These are phyloP conservation scores for Elaphurus davidianus DNA, from an alignment of 2,113 vertebrate genomes.

Conservation along the genomic window DNA sequence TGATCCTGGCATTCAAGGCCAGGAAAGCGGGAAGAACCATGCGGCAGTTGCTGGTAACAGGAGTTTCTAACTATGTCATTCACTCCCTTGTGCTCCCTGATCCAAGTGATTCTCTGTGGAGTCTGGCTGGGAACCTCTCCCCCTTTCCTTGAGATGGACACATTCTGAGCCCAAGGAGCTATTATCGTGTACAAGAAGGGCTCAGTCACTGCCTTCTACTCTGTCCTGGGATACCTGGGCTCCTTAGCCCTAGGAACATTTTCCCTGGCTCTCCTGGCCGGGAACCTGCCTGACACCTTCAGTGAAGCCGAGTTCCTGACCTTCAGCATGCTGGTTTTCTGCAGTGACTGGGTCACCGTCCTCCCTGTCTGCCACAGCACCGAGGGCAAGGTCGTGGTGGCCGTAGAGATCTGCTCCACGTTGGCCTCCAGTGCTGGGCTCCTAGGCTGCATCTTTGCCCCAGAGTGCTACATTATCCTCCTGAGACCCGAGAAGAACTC, in stretches of 20 bases:
- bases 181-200: neutral
- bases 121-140: neutral
- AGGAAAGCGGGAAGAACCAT: neutral
- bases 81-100: neutral
- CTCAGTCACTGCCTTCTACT: neutral
- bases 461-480: neutral
- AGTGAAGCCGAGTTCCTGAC: neutral
- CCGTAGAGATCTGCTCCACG: neutral
- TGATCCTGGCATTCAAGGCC: neutral
- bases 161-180: neutral
- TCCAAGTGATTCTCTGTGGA: neutral
- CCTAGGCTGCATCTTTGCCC: neutral
- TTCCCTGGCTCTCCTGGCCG: neutral
- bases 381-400: neutral
- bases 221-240: neutral
- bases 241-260: neutral
- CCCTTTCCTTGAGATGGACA: neutral
- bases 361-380: neutral
- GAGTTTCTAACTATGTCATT: neutral
- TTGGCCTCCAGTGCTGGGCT: neutral
- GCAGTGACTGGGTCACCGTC: neutral
- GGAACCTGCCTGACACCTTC: neutral
- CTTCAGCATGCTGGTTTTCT: neutral
- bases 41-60: accelerated
- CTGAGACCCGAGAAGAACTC: neutral